Conservation (phyloP, 23 tunicate species). For the Styela clava region DNA sequence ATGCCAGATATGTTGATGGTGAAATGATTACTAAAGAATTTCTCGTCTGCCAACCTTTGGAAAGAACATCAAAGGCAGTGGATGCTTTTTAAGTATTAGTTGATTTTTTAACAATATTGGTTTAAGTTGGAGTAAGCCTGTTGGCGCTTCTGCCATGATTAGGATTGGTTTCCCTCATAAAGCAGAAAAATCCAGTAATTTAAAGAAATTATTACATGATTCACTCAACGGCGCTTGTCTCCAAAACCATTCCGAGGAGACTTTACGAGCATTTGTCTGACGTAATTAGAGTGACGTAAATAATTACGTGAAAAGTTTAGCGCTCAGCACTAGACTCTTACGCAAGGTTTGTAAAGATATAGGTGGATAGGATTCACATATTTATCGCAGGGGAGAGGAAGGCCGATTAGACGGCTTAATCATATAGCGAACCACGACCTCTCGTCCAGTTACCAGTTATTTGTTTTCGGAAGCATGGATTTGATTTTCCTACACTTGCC, state of each 20-base stretch:
- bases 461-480: too few species aligned
- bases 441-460: too few species aligned
- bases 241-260: conserved; percentile 37
- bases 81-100: conserved; percentile 23
- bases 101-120: conserved; percentile 31
- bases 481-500: too few species aligned
- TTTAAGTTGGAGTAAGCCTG: conserved; percentile 7
- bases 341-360: conserved; percentile 37
- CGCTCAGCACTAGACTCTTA: conserved; percentile 29
- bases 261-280: conserved; percentile 55
- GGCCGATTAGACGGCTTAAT: too few species aligned
- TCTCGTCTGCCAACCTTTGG: conserved; percentile 28
- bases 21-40: conserved; percentile 13
- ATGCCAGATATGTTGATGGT: background rate
- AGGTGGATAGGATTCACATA: too few species aligned
- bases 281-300: conserved; percentile 40
- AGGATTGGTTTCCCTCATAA: conserved; percentile 34
- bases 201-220: conserved; percentile 26
- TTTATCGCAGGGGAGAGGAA: too few species aligned
- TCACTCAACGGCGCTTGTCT: conserved; percentile 39
- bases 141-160: conserved; percentile 24
- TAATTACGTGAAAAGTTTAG: conserved; percentile 39
- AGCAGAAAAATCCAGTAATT: conserved; percentile 42
- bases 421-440: too few species aligned
- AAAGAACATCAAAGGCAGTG: conserved; percentile 26